phyloP scores from a whole-genome alignment of 2,888 invertebrate genomes.

The Agrochola macilenta region DNA sequence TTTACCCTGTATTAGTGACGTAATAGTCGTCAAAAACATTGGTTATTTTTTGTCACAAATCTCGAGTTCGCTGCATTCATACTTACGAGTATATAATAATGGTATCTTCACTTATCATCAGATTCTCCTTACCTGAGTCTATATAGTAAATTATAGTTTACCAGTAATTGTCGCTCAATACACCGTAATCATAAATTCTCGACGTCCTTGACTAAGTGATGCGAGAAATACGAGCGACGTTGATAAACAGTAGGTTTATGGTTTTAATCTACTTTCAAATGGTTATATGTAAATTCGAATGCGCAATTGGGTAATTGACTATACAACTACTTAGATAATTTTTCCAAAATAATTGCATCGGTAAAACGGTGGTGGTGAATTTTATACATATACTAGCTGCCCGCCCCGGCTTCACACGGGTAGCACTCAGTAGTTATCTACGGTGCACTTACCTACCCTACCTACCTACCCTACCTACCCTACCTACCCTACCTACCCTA shows the following conservation, averaged over 20 bases:
- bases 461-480: no score
- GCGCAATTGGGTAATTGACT: not conserved
- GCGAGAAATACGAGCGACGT: constrained; percentile 15
- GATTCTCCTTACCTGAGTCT: not conserved
- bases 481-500: no score
- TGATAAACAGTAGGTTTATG: constrained; percentile 18
- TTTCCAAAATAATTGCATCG: not conserved
- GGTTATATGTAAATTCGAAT: not conserved
- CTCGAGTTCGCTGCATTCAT: not conserved
- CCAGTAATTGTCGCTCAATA: constrained; percentile 18
- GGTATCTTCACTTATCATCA: not conserved
- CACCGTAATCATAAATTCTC: constrained; percentile 20
- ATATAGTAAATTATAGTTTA: constrained; percentile 19
- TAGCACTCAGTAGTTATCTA: no score
- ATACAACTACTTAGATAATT: not conserved
- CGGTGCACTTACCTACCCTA: no score
- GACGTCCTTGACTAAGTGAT: constrained; percentile 29
- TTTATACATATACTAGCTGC: not conserved
- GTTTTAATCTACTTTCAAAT: constrained; percentile 12
- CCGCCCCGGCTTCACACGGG: no score
- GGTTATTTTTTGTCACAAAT: not conserved
- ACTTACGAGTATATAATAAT: not conserved
- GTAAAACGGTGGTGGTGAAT: not conserved
- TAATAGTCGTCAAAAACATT: not conserved
- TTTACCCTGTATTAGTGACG: not conserved